phyloP scores from a whole-genome alignment of 2,797 vertebrate genomes.

The Gallinago solitaria region DNA sequence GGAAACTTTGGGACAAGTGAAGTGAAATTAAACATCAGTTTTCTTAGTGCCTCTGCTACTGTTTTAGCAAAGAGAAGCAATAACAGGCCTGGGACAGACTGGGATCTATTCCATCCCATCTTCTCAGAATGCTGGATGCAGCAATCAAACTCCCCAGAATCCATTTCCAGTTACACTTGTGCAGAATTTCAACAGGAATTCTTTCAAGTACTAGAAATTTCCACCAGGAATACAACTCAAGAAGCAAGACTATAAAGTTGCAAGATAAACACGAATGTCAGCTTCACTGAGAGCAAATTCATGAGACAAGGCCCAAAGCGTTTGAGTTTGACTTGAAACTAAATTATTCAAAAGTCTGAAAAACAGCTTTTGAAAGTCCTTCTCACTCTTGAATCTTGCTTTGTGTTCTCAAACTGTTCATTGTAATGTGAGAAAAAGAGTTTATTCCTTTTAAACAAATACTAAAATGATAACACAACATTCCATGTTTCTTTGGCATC shows the following conservation, averaged over 20 bases:
- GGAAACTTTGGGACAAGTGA: not conserved
- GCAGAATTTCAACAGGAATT: not conserved
- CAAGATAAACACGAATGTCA: fast-evolving
- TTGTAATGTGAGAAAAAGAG: not conserved
- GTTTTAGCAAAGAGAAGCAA: not conserved
- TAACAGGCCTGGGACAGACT: not conserved
- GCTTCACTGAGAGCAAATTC: not conserved
- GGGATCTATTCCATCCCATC: not conserved
- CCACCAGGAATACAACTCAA: not conserved
- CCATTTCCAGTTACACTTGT: not conserved
- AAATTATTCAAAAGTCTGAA: not conserved
- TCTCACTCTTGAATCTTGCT: not conserved
- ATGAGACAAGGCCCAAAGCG: not conserved
- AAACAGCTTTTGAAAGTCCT: not conserved
- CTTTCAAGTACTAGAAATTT: not conserved
- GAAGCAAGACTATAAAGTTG: not conserved
- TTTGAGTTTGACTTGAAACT: not conserved
- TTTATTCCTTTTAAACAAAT: not conserved
- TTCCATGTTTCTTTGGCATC: not conserved
- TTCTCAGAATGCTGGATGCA: not conserved
- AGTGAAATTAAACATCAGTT: not conserved
- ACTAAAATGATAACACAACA: not conserved
- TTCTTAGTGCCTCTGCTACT: not conserved
- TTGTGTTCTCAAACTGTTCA: not conserved
- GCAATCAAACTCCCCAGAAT: not conserved